Base-by-base conservation (phyloP, 2,797 vertebrate genomes). In the Lagodon rhomboides region DNA sequence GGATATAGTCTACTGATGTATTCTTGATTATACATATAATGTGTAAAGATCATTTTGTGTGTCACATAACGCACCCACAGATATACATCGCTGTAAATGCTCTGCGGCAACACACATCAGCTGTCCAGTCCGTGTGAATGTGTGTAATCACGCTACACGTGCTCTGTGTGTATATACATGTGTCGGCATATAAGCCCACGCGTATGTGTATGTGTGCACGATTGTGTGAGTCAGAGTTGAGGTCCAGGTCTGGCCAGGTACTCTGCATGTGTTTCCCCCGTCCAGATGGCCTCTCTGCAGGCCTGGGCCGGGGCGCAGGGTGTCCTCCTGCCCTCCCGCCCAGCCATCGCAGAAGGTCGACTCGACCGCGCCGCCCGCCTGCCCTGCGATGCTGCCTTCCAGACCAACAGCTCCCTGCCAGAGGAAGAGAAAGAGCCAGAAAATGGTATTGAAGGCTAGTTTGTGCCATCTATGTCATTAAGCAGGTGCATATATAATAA, bases 211-310 rank as follows among this genome's bases (percentile, higher is more conserved):
- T 44, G 43, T 44, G 13, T 44, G 43, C 34, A 9, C 22, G 72
- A 77, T 76, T 66, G 80, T 79, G 86, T 89, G 85, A 91, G 92
- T 89, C 87, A 88, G 90, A 84, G 83, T 83, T 73, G 83, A 89
- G 89, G 82, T 90, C 86, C 86, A 89, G 92, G 91, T 93, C 90
- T 90, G 87, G 93, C 93, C 95, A 95, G 94, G 93, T 94, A 92
- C 94, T 92, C 93, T 92, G 94, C 93, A 80, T 94, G 93, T 94
- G 94, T 95, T 95, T 95, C 92, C 94, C 93, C 90, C 75, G 92
- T 94, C 95, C 95, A 96, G 95, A 96, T 96, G 95, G 95, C 86
- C 91, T 93, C 94, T 84, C 94, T 75, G 92, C 92, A 94, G 94
- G 95, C 85, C 87, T 87, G 89, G 91, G 90, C 90, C 74, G 78